Percentiles rank a stretch among this genome's conserved stretches.
Evolutionary conservation across 1,140 invertebrate species (phyloP).

Genomic region (Trachymyrmex septentrionalis): DNA sequence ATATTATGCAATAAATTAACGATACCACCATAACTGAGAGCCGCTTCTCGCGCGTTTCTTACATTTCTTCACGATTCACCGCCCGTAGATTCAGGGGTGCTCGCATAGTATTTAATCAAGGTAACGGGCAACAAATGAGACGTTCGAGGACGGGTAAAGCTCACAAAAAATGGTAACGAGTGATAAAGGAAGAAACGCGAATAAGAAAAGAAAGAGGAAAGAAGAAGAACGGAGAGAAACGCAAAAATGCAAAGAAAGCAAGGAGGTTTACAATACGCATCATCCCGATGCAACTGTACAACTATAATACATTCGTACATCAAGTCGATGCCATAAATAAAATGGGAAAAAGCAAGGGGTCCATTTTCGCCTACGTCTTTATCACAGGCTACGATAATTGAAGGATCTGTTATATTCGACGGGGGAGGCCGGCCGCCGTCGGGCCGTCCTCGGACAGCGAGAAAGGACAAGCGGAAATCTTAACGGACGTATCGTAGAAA

Average conservation of each 20-base stretch:
- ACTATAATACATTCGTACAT: slow-evolving; percentile 68
- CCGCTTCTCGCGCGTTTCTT: neutral
- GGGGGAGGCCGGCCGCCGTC: slow-evolving; percentile 6
- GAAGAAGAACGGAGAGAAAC: neutral
- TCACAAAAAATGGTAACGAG: slow-evolving; percentile 4
- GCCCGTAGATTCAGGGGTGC: slow-evolving; percentile 14
- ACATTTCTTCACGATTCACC: slow-evolving; percentile 46
- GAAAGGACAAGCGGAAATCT: slow-evolving; percentile 55
- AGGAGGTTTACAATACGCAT: slow-evolving; percentile 35
- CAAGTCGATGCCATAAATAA: slow-evolving; percentile 62
- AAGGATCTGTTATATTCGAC: slow-evolving; percentile 48
- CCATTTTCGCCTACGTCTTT: slow-evolving; percentile 60
- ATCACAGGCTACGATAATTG: slow-evolving; percentile 64
- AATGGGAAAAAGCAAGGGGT: slow-evolving; percentile 19
- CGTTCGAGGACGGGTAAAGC: neutral
- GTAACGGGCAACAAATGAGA: slow-evolving; percentile 16
- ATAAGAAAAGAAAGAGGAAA: neutral
- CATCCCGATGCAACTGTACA: slow-evolving; percentile 68
- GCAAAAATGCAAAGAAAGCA: slow-evolving; percentile 19
- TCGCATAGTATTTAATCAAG: slow-evolving; percentile 30
- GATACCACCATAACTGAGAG: neutral
- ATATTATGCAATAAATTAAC: neutral
- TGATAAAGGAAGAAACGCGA: neutral
- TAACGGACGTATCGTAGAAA: slow-evolving; percentile 59
- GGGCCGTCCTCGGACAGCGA: slow-evolving; percentile 38